A percentile compares a stretch with the other conserved stretches of the same genome.
phyloP scores from a whole-genome alignment of 1,140 invertebrate species.

The Brachionus plicatilis region DNA sequence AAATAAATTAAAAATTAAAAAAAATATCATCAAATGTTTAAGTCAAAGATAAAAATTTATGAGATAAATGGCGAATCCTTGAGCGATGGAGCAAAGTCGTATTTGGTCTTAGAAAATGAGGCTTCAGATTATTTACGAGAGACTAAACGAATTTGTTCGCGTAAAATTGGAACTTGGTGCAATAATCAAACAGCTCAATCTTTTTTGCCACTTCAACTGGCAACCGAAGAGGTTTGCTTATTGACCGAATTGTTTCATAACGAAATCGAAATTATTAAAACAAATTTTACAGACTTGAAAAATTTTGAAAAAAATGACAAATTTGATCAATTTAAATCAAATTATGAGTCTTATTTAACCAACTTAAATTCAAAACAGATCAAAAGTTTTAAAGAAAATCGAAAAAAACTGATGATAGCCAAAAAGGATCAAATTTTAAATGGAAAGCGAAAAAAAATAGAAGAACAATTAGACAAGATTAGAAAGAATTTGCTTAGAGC shows the following conservation, averaged over 20 bases:
- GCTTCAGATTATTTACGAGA: neutral
- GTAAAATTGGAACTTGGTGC: neutral
- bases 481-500: neutral
- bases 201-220: neutral
- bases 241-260: neutral
- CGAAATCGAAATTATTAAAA: neutral
- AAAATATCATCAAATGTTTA: neutral
- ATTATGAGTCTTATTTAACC: neutral
- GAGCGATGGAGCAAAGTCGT: neutral
- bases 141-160: neutral
- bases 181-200: neutral
- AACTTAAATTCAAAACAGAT: neutral
- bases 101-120: neutral
- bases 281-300: neutral
- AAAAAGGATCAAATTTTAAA: slow-evolving; percentile 16
- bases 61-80: neutral
- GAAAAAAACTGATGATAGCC: neutral
- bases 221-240: neutral
- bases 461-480: neutral
- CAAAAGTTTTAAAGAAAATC: neutral
- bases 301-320: neutral
- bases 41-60: neutral
- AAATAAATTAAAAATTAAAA: neutral
- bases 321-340: neutral
- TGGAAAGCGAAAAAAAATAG: slow-evolving; percentile 16